Percentiles rank a stretch among this genome's conserved stretches.
phyloP scores from a whole-genome alignment of 2,797 vertebrate species.

The Phylloscopus collybita region DNA sequence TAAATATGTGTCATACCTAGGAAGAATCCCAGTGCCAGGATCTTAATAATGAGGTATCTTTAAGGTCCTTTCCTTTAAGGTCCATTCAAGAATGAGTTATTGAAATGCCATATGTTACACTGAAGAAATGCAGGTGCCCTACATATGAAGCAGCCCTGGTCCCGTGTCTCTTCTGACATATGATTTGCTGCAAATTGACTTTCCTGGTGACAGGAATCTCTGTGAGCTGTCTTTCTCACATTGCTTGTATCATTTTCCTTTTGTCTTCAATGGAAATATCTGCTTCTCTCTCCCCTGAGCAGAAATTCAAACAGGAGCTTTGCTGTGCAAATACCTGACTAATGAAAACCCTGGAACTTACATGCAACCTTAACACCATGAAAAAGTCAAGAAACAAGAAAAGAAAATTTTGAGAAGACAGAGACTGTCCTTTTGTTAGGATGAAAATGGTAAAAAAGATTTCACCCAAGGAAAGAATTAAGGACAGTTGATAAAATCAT shows the following conservation, averaged over 20 bases:
- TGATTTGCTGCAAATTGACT: not conserved
- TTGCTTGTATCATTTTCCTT: not conserved
- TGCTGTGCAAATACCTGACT: not conserved
- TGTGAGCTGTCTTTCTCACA: not conserved
- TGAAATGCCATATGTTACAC: not conserved
- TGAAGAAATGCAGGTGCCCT: fast-evolving
- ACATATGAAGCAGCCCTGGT: fast-evolving
- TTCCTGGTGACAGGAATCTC: not conserved
- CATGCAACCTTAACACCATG: not conserved
- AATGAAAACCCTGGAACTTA: not conserved
- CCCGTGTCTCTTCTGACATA: fast-evolving
- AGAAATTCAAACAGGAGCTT: not conserved
- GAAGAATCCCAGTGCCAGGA: not conserved
- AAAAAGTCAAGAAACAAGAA: not conserved
- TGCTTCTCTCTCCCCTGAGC: not conserved
- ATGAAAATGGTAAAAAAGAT: not conserved
- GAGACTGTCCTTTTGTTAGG: not conserved
- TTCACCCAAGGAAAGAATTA: not conserved
- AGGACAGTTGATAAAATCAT: not conserved
- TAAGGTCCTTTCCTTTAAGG: not conserved
- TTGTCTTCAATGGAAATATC: not conserved
- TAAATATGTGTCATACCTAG: not conserved
- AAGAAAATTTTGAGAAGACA: not conserved
- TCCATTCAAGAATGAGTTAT: not conserved
- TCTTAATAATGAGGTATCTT: not conserved